Evolutionary conservation across 2,888 invertebrate species (phyloP).

Genomic region (Galerucella pusilla): DNA sequence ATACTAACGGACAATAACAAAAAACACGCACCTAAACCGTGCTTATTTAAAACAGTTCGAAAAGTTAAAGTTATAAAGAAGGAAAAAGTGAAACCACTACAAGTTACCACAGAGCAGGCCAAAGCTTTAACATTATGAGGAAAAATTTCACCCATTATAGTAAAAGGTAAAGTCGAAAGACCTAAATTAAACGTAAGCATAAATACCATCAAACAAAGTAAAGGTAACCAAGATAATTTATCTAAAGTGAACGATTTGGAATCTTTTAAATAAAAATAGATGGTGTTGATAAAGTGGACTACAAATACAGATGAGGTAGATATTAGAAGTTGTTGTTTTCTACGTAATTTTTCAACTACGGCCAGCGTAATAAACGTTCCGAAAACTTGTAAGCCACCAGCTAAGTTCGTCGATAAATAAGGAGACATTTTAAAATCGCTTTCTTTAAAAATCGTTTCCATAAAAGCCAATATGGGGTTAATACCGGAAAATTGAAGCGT

Average conservation of each 20-base stretch:
- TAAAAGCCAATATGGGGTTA: conserved; percentile 83
- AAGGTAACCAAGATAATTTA: conserved; percentile 75
- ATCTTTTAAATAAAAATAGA: conserved; percentile 47
- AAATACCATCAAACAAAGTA: conserved; percentile 76
- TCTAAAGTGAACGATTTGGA: conserved; percentile 42
- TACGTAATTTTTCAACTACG: conserved; percentile 79
- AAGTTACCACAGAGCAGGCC: conserved; percentile 67
- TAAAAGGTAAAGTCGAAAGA: conserved; percentile 83
- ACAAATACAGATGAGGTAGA: conserved; percentile 73
- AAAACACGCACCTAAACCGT: conserved; percentile 50
- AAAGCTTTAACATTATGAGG: conserved; percentile 75
- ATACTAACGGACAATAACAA: conserved; percentile 51
- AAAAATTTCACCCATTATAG: conserved; percentile 84
- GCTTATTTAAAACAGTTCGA: conserved; percentile 44
- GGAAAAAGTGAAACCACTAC: conserved; percentile 43
- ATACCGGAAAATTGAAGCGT: conserved; percentile 84
- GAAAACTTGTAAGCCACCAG: conserved; percentile 81
- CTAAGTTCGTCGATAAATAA: conserved; percentile 76
- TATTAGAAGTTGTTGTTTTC: conserved; percentile 73
- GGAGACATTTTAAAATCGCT: conserved; percentile 74
- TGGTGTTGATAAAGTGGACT: conserved; percentile 62
- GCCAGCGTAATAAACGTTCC: conserved; percentile 76
- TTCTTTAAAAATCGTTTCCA: conserved; percentile 76
- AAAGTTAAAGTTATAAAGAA: conserved; percentile 51
- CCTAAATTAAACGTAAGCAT: conserved; percentile 77